These are phyloP conservation scores for Myiagra hebetior DNA, from an alignment of 2,113 vertebrate species.

Conservation along the genomic window DNA sequence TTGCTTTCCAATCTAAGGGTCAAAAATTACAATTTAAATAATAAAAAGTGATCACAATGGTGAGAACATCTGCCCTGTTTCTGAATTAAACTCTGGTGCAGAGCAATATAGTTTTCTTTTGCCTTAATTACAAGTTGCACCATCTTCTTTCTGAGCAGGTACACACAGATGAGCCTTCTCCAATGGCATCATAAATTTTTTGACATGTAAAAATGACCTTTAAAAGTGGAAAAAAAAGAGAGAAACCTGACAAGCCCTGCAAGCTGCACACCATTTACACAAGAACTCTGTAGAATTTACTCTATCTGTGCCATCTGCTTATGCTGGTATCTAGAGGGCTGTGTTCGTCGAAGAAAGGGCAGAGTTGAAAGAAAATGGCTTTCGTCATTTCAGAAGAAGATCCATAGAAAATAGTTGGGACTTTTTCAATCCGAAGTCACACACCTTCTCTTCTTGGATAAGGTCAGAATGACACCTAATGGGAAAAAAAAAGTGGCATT, in stretches of 20 bases:
- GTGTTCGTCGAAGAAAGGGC: constrained; percentile 56
- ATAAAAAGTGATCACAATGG: background rate
- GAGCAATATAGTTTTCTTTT: background rate
- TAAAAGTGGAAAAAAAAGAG: constrained; percentile 29
- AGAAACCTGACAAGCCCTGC: constrained; percentile 48
- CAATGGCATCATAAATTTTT: constrained; percentile 51
- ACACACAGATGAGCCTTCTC: background rate
- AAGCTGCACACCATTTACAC: constrained; percentile 70
- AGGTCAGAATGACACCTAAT: background rate
- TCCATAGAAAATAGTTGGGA: background rate
- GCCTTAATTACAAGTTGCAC: background rate
- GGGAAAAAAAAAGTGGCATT: background rate
- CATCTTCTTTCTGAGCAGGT: background rate
- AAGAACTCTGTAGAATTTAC: constrained; percentile 71
- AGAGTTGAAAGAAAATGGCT: constrained; percentile 47
- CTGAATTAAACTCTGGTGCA: background rate
- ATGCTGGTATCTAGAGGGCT: constrained; percentile 42
- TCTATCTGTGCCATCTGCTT: constrained; percentile 63
- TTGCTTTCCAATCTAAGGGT: background rate
- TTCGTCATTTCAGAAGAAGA: constrained; percentile 22
- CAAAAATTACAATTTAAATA: background rate
- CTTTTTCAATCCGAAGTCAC: background rate
- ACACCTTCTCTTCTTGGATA: background rate
- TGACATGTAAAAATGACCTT: constrained; percentile 62
- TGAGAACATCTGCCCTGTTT: background rate